Evolutionary conservation across 1,140 invertebrate species (phyloP), one percentile per base, ranked within the genome.

Genomic region (Philotrypesis tridentata): DNA sequence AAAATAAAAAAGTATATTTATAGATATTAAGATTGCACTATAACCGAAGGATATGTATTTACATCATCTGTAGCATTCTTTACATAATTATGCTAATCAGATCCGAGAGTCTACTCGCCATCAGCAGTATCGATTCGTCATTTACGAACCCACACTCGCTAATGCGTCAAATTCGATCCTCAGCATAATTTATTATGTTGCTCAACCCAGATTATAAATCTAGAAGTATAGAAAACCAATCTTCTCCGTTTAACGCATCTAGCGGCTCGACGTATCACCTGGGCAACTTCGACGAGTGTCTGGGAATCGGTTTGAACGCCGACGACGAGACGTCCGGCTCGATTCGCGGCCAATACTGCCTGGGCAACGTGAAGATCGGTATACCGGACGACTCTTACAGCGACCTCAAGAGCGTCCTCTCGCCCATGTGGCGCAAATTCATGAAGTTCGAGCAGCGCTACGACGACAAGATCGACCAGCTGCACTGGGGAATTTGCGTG

Each of bases 271-370:
- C 92, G 3, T 95, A 93, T 87, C 93, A 95, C 74, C 88, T 95
- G 37, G 95, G 94, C 6, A 95, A 95, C 87, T 95, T 94, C 84
- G 94, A 95, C 85, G 94, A 95, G 88, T 95, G 95, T 80, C 86
- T 95, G 0, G 84, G 88, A 23, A 88, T 89, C 17, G 90, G 88
- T 0, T 65, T 27, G 25, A 80, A 80, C 27, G 83, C 85, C 0
- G 80, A 90, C 21, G 87, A 88, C 2, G 75, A 86, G 5, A 27
- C 84, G 6, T 25, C 75, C 27, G 60, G 48, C 0, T 85, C 88
- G 2, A 91, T 94, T 8, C 85, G 89, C 43, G 93, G 93, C 1
- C 93, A 94, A 84, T 95, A 95, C 87, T 95, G 95, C 86, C 89
- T 95, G 1, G 92, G 93, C 0, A 92, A 92, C 80, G 88, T 93